Percentiles rank a stretch among this genome's conserved stretches.
These are phyloP conservation scores for Tolypeutes matacus DNA, from an alignment of 2,797 vertebrate species.

Conservation along the genomic window DNA sequence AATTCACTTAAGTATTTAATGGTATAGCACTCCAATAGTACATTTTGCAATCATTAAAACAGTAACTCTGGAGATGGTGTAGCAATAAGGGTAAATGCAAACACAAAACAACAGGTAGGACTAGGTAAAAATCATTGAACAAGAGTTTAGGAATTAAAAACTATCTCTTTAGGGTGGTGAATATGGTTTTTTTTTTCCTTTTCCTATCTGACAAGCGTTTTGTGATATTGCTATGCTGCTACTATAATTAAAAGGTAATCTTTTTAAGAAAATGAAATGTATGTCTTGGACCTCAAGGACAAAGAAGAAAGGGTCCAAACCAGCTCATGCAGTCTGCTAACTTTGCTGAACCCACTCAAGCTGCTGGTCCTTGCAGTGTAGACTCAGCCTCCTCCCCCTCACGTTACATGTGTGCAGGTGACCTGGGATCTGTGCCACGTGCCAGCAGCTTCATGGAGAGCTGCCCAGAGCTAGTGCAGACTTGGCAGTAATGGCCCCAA, in stretches of 20 bases:
- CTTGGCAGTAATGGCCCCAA: slow-evolving; percentile 81
- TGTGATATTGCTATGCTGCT: neutral
- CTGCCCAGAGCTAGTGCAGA: slow-evolving; percentile 76
- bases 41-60: neutral
- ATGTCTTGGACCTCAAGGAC: neutral
- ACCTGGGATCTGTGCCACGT: slow-evolving; percentile 57
- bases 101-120: neutral
- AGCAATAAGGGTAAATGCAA: neutral
- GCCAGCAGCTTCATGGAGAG: slow-evolving; percentile 76
- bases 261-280: neutral
- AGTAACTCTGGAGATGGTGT: neutral
- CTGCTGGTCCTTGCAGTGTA: neutral
- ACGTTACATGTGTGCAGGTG: too few species aligned
- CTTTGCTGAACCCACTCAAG: neutral
- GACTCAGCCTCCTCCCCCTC: too few species aligned
- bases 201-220: neutral
- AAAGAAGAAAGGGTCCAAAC: neutral
- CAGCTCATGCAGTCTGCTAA: neutral
- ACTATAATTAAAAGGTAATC: slow-evolving; percentile 1
- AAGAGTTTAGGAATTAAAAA: neutral
- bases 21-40: neutral
- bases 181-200: neutral
- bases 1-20: neutral
- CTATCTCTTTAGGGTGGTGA: neutral
- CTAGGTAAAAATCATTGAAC: neutral